phyloP scores from a whole-genome alignment of 2,888 invertebrate species.

The Ecliptopera silaceata region DNA sequence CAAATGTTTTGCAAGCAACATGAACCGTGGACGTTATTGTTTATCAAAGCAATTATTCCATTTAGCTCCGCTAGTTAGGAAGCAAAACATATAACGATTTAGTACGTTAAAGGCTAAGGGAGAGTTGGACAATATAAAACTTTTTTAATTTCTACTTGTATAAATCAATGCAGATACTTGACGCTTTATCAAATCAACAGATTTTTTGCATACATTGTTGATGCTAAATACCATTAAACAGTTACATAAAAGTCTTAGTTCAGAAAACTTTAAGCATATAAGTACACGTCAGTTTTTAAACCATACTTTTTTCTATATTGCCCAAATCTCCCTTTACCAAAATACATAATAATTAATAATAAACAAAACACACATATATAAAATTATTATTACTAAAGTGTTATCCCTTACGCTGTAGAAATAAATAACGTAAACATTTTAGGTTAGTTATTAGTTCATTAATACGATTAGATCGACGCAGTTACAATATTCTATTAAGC shows the following conservation, averaged over 20 bases:
- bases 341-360: background rate
- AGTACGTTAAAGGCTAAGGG: slow-evolving; percentile 17
- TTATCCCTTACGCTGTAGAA: no score
- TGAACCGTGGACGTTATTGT: slow-evolving; percentile 29
- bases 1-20: slow-evolving; percentile 25
- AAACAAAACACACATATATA: slow-evolving; percentile 11
- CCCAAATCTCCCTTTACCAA: slow-evolving; percentile 12
- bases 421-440: slow-evolving; percentile 11
- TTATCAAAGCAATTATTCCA: slow-evolving; percentile 29
- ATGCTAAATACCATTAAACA: background rate
- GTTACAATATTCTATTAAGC: slow-evolving; percentile 36
- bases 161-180: no score
- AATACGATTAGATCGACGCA: slow-evolving; percentile 15
- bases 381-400: background rate
- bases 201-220: no score
- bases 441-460: slow-evolving; percentile 19
- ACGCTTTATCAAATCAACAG: no score
- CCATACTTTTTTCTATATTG: background rate
- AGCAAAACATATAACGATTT: slow-evolving; percentile 26
- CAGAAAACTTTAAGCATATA: no score
- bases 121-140: slow-evolving; percentile 6
- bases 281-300: background rate
- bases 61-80: slow-evolving; percentile 32
- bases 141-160: background rate
- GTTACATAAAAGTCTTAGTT: background rate